Evolutionary conservation across 2,113 vertebrate species (phyloP).

Genomic region (Larimichthys polyactis): DNA sequence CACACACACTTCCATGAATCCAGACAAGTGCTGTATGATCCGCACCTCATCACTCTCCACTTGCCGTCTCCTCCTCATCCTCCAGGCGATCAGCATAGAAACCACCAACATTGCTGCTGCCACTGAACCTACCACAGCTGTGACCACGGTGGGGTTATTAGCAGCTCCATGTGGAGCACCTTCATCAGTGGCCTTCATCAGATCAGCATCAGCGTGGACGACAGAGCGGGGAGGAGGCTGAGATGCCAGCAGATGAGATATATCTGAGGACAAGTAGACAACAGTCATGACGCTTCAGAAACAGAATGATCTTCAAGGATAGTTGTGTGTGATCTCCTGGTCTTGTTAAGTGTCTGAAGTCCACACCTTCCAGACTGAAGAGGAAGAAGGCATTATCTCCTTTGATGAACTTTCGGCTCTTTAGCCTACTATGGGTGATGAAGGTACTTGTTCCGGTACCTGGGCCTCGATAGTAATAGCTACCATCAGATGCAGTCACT

Average conservation of each 20-base stretch:
- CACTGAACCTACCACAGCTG: slow-evolving; percentile 70
- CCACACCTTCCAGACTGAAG: slow-evolving; percentile 88
- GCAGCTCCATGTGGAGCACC: slow-evolving; percentile 3
- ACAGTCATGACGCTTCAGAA: neutral
- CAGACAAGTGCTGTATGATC: slow-evolving; percentile 45
- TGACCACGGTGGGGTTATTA: slow-evolving; percentile 61
- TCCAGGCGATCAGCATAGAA: slow-evolving; percentile 73
- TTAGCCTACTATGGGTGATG: slow-evolving; percentile 86
- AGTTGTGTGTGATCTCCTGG: neutral
- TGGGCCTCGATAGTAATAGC: slow-evolving; percentile 79
- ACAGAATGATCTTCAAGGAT: neutral
- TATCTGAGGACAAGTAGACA: slow-evolving; percentile 78
- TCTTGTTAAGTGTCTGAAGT: neutral
- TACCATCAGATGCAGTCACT: slow-evolving; percentile 84
- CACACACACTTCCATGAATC: slow-evolving; percentile 30
- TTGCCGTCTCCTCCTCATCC: slow-evolving; percentile 46
- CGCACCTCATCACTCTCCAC: neutral
- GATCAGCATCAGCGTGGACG: neutral
- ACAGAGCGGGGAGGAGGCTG: slow-evolving; percentile 40
- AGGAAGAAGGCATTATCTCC: slow-evolving; percentile 87
- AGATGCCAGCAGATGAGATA: slow-evolving; percentile 81
- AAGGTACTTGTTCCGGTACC: slow-evolving; percentile 82
- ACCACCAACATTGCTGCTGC: slow-evolving; percentile 79
- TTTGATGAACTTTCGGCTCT: slow-evolving; percentile 89
- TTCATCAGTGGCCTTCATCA: slow-evolving; percentile 62